Conservation (phyloP, 2,888 invertebrate species). For the Ypsolopha sequella region DNA sequence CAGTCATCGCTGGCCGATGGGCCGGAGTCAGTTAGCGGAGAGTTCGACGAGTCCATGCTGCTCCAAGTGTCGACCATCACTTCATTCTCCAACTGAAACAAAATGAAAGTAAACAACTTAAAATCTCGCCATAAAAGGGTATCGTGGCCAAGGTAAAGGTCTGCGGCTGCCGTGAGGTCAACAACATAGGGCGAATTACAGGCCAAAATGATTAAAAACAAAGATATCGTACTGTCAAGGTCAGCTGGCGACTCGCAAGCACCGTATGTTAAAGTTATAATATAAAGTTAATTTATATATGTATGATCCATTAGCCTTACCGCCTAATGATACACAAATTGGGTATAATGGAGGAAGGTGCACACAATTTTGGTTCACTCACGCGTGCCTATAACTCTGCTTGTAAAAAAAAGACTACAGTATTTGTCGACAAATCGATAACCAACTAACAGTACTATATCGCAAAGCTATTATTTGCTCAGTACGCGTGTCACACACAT, state of each 20-base stretch:
- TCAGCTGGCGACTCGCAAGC: constrained; percentile 6
- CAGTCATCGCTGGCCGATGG: constrained; percentile 65
- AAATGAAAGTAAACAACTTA: constrained; percentile 20
- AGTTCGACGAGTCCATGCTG: constrained; percentile 69
- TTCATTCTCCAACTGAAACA: constrained; percentile 72
- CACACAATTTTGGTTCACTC: no score
- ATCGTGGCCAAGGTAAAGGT: constrained; percentile 33
- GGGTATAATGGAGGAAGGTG: no score
- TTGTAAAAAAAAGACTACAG: no score
- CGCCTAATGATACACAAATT: no score
- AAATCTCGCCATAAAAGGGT: constrained; percentile 18
- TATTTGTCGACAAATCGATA: not conserved
- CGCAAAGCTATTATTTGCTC: constrained; percentile 11
- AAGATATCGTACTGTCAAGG: constrained; percentile 40
- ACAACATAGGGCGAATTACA: constrained; percentile 24
- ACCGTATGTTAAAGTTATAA: no score
- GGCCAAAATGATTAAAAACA: constrained; percentile 26
- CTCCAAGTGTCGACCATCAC: constrained; percentile 69
- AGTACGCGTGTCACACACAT: constrained; percentile 21
- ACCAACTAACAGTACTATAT: not conserved
- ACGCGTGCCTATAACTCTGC: no score
- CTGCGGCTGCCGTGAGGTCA: constrained; percentile 22
- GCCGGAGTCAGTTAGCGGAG: constrained; percentile 64
- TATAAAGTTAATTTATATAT: no score
- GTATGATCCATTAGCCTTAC: no score